Conservation (phyloP, 2,113 vertebrate genomes). For the Aptenodytes patagonicus region DNA sequence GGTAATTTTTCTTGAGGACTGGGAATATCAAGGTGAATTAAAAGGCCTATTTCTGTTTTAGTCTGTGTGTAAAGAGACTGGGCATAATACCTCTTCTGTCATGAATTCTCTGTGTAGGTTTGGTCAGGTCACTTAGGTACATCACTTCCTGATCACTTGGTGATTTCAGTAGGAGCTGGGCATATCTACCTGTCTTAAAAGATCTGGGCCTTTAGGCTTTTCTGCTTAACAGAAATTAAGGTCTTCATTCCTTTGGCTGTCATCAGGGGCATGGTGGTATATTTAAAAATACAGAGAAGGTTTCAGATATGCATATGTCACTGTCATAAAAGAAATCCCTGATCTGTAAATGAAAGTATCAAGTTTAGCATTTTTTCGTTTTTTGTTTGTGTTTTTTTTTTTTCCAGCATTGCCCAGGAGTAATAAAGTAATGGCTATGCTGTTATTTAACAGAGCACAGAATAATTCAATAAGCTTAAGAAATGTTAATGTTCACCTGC, state of each 20-base stretch:
- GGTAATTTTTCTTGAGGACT: background rate
- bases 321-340: background rate
- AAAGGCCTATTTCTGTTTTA: background rate
- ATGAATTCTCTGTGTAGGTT: background rate
- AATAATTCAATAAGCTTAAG: background rate
- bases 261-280: background rate
- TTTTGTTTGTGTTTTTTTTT: background rate
- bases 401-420: background rate
- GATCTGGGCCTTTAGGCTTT: background rate
- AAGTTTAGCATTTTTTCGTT: background rate
- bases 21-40: background rate
- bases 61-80: background rate
- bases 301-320: background rate
- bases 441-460: background rate
- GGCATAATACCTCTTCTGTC: background rate
- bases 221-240: background rate
- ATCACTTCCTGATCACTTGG: rapidly evolving
- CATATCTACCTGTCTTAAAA: background rate
- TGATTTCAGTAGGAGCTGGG: background rate
- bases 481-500: background rate
- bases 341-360: background rate
- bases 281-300: background rate
- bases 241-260: background rate
- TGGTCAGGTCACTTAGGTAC: background rate
- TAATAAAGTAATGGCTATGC: background rate